phyloP scores from a whole-genome alignment of 1,140 invertebrate species.

The Sinella curviseta region DNA sequence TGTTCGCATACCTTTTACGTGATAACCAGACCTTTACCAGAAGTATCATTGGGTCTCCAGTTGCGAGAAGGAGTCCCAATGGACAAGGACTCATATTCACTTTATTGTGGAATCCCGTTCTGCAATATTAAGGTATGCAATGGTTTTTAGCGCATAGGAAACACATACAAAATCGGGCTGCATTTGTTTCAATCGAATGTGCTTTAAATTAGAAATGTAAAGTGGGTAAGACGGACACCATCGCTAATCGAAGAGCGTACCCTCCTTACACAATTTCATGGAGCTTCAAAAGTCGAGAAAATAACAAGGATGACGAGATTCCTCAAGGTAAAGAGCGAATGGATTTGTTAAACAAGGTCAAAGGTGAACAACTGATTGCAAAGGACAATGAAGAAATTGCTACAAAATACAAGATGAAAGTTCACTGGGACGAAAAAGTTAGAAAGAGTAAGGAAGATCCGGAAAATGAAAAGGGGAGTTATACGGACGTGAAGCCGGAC shows the following conservation, averaged over 20 bases:
- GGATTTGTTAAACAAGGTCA: too few species aligned
- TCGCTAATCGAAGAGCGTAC: background rate
- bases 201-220: background rate
- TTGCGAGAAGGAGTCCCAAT: background rate
- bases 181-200: background rate
- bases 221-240: background rate
- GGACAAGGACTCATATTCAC: background rate
- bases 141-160: too few species aligned
- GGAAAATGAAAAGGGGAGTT: too few species aligned
- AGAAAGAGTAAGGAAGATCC: too few species aligned
- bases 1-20: conserved; percentile 7
- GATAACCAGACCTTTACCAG: background rate
- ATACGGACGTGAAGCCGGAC: background rate
- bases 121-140: too few species aligned
- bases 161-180: too few species aligned
- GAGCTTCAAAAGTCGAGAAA: background rate
- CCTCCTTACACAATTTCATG: background rate
- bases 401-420: background rate
- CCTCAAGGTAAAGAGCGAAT: too few species aligned
- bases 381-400: background rate
- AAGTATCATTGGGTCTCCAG: background rate
- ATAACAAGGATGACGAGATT: too few species aligned
- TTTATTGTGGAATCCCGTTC: too few species aligned
- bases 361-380: background rate
- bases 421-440: background rate